These are phyloP conservation scores for Poeciliopsis infans DNA, from an alignment of 2,797 vertebrate species.

Conservation along the genomic window DNA sequence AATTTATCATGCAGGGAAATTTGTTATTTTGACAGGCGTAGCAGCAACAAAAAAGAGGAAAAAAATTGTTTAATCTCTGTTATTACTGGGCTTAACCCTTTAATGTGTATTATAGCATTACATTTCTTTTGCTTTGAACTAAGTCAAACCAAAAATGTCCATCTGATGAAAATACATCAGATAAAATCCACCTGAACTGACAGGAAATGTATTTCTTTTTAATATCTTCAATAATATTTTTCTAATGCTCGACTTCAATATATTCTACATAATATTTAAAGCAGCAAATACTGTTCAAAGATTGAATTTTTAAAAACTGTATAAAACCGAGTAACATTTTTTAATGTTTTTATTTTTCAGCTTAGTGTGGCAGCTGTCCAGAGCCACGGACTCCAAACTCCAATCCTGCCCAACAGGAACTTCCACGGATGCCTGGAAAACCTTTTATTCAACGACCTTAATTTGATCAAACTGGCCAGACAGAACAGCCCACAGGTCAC, in stretches of 20 bases:
- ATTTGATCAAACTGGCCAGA: constrained; percentile 92
- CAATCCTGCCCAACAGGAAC: constrained; percentile 91
- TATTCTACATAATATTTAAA: neutral
- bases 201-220: neutral
- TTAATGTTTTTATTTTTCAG: constrained; percentile 72
- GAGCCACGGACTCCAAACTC: constrained; percentile 86
- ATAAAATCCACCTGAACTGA: neutral
- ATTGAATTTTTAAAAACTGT: neutral
- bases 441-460: constrained; percentile 91
- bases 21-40: too few relatives aligned
- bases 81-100: too few relatives aligned
- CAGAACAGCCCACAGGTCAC: constrained; percentile 91
- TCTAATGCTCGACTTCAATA: neutral
- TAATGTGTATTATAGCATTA: neutral
- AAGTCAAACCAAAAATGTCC: neutral
- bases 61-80: too few relatives aligned
- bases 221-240: neutral
- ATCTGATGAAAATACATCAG: neutral
- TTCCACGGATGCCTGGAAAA: constrained; percentile 97
- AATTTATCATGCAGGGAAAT: too few relatives aligned
- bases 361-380: constrained; percentile 91
- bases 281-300: neutral
- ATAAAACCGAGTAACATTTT: neutral
- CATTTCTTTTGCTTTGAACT: neutral
- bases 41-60: neutral